These are phyloP conservation scores for Neuroterus valhalla DNA, from an alignment of 1,140 invertebrate genomes.

Conservation along the genomic window DNA sequence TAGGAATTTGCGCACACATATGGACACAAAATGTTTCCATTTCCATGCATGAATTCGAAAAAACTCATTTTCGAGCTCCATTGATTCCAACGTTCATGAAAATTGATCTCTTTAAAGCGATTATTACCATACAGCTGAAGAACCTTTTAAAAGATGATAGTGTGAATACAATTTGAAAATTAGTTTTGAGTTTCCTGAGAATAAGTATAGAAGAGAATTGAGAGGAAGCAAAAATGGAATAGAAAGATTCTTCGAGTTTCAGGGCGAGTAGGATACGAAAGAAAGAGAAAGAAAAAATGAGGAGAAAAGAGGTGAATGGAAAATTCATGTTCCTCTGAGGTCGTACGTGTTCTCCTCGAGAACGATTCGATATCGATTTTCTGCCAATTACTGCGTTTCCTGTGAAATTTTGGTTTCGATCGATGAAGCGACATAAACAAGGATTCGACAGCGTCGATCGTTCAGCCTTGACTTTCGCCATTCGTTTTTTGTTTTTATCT, in stretches of 20 bases:
- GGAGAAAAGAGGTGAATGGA: constrained; percentile 26
- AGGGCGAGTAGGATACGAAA: constrained; percentile 20
- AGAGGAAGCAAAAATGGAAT: constrained; percentile 17
- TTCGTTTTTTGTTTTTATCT: constrained; percentile 55
- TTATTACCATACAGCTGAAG: too few relatives aligned
- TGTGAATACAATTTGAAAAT: too few relatives aligned
- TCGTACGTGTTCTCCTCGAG: constrained; percentile 49
- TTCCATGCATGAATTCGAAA: too few relatives aligned
- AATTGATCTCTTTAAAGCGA: too few relatives aligned
- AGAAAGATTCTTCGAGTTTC: constrained; percentile 22
- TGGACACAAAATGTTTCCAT: too few relatives aligned
- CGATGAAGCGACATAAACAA: constrained; percentile 53
- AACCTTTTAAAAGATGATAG: too few relatives aligned
- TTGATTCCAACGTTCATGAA: too few relatives aligned
- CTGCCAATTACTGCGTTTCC: constrained; percentile 58
- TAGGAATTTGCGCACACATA: too few relatives aligned
- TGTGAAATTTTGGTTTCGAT: constrained; percentile 58
- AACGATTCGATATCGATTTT: constrained; percentile 57
- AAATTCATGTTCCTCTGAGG: constrained; percentile 41
- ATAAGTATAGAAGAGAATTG: background rate
- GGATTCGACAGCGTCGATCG: constrained; percentile 55
- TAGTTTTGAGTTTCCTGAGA: background rate
- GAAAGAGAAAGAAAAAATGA: constrained; percentile 28
- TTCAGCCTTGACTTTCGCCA: constrained; percentile 52
- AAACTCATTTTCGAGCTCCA: too few relatives aligned